Base-by-base conservation (phyloP, 2,113 vertebrate species). In the Cephalophus harveyi region DNA sequence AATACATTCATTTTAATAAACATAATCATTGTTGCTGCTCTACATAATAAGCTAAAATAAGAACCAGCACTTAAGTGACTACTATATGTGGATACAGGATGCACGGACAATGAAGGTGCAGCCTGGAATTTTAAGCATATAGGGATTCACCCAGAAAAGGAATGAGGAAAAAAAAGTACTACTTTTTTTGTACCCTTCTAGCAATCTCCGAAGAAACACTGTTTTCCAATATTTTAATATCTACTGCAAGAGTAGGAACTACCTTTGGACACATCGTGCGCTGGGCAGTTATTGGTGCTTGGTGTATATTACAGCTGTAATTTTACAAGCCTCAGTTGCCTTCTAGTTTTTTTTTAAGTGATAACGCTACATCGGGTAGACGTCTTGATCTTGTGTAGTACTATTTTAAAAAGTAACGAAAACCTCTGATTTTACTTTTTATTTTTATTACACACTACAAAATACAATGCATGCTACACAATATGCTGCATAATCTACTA, bases 361-460 rank as follows among this genome's bases (percentile, higher is more conserved):
- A 84, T 96, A 91, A 96, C 64, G 76, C 52, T 91, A 91, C 23
- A 50, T 14, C 62, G 3, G 46, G 33, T 88, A 85, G 64, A 85
- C 0, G 46, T 76, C 14, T 82, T 93, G 15, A 95, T 74, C 28
- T 81, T 93, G 62, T 84, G 16, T 50, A 89, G 14, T 55, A 59
- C 12, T 36, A 43, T 43, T 59, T 33, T 33, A 21, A 90, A 92
- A 94, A 48, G 46, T 74, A 74, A 88, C 97, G 43, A 96, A 93
- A 78, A 60, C 21, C 3, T 83, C 52, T 52, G 36, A 57, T 55
- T 96, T 94, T 78, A 57, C 55, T 87, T 74, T 62, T 96, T 92
- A 54, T 87, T 89, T 97, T 98, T 97, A 83, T 89, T 97, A 59
- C 40, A 60, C 28, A 98, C 92, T 87, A 96, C 27, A 62, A 88